Conservation (phyloP, 2,113 vertebrate species). For the Perognathus longimembris region DNA sequence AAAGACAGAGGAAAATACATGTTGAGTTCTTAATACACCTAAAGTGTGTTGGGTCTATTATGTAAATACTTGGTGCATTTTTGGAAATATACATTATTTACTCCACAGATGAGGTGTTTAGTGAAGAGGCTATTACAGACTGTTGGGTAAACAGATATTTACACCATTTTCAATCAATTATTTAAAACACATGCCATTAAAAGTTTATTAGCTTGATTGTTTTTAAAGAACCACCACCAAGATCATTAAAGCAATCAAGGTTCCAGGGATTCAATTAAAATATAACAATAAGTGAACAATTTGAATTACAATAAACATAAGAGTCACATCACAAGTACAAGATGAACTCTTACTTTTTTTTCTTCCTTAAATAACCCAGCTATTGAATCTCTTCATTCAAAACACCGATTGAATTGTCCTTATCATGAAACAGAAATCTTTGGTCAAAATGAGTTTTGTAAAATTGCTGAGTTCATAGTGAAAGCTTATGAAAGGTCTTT, state of each 20-base stretch:
- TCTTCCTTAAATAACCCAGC: background rate
- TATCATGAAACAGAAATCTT: background rate
- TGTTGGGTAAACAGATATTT: conserved; percentile 64
- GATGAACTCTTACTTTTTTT: background rate
- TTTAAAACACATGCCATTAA: conserved; percentile 69
- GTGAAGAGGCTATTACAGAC: conserved; percentile 60
- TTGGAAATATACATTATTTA: conserved; percentile 62
- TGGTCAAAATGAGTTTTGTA: background rate
- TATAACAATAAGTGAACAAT: conserved; percentile 72
- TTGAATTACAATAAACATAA: conserved; percentile 59
- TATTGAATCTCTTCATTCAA: conserved; percentile 4
- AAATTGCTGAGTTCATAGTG: conserved; percentile 37
- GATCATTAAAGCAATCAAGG: conserved; percentile 70
- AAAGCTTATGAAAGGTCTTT: background rate
- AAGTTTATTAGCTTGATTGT: conserved; percentile 76
- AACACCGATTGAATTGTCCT: background rate
- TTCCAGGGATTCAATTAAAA: conserved; percentile 73
- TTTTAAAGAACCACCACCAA: conserved; percentile 70
- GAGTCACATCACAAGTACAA: conserved; percentile 1
- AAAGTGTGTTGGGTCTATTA: conserved; percentile 62
- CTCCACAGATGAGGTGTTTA: conserved; percentile 60
- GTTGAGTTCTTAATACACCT: conserved; percentile 72
- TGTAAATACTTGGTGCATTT: conserved; percentile 47
- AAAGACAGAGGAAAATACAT: conserved; percentile 44
- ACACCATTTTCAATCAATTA: conserved; percentile 61